phyloP scores from a whole-genome alignment of 2,888 invertebrate species.

The Trichopoda pennipes region DNA sequence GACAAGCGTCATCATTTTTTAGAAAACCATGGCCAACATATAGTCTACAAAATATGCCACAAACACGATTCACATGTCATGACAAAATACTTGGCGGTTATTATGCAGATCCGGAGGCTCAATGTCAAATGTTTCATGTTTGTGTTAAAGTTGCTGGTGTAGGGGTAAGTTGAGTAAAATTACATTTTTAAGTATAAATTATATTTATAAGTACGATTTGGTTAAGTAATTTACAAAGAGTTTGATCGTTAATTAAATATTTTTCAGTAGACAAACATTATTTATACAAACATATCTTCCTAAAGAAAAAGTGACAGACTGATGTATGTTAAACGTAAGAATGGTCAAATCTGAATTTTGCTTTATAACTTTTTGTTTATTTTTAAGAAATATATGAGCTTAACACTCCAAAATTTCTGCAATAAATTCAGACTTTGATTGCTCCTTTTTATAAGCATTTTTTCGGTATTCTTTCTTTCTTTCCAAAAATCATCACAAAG shows the following conservation, averaged over 20 bases:
- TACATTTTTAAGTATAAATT: not conserved
- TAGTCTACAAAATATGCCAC: conserved; percentile 84
- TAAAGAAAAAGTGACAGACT: too few relatives aligned
- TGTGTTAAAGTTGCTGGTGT: conserved; percentile 92
- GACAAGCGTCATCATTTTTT: conserved; percentile 72
- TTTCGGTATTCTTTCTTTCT: too few relatives aligned
- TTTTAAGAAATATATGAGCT: too few relatives aligned
- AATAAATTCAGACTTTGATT: too few relatives aligned
- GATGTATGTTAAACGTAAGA: too few relatives aligned
- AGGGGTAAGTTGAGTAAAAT: conserved; percentile 82
- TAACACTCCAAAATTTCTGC: too few relatives aligned
- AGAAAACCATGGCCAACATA: conserved; percentile 82
- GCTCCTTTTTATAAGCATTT: too few relatives aligned
- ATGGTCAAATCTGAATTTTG: too few relatives aligned
- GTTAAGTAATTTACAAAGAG: not conserved
- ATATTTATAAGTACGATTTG: not conserved
- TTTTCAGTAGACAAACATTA: too few relatives aligned
- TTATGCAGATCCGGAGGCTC: conserved; percentile 92
- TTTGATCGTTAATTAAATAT: not conserved
- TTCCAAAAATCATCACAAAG: too few relatives aligned
- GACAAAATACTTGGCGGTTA: conserved; percentile 93
- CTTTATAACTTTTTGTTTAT: too few relatives aligned
- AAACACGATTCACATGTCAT: conserved; percentile 87
- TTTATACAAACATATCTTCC: too few relatives aligned
- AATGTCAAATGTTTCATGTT: conserved; percentile 94